Evolutionary conservation across 1,140 invertebrate genomes (phyloP).

Genomic region (Camponotus pennsylvanicus): DNA sequence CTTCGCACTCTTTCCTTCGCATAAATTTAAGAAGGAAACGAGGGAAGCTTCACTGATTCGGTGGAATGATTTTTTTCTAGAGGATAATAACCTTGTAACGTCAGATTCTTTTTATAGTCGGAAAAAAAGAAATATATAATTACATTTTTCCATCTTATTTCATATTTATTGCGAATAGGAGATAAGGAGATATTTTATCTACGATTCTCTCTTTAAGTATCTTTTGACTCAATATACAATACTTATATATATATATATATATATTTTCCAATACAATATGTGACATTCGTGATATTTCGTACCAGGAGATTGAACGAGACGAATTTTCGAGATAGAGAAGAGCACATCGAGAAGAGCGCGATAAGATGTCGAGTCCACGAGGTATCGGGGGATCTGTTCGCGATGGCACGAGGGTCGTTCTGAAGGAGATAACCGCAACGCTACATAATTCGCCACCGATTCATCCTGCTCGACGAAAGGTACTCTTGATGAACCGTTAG

Average conservation of each 20-base stretch:
- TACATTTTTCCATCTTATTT: too few relatives aligned
- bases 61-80: too few relatives aligned
- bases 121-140: too few relatives aligned
- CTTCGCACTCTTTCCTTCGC: neutral
- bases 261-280: neutral
- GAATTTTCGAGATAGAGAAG: neutral
- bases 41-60: too few relatives aligned
- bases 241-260: neutral
- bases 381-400: constrained; percentile 64
- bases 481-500: constrained; percentile 51
- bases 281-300: neutral
- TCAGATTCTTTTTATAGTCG: too few relatives aligned
- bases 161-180: too few relatives aligned
- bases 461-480: constrained; percentile 69
- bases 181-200: too few relatives aligned
- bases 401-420: constrained; percentile 77
- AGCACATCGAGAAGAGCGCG: neutral
- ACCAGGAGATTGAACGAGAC: neutral
- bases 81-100: too few relatives aligned
- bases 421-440: constrained; percentile 80
- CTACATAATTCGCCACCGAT: constrained; percentile 78
- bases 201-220: too few relatives aligned
- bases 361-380: constrained; percentile 77
- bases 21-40: too few relatives aligned
- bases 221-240: neutral